These are phyloP conservation scores for Mnemiopsis leidyi DNA, from an alignment of 37 sponge, comb jelly and placozoan species.

Conservation along the genomic window DNA sequence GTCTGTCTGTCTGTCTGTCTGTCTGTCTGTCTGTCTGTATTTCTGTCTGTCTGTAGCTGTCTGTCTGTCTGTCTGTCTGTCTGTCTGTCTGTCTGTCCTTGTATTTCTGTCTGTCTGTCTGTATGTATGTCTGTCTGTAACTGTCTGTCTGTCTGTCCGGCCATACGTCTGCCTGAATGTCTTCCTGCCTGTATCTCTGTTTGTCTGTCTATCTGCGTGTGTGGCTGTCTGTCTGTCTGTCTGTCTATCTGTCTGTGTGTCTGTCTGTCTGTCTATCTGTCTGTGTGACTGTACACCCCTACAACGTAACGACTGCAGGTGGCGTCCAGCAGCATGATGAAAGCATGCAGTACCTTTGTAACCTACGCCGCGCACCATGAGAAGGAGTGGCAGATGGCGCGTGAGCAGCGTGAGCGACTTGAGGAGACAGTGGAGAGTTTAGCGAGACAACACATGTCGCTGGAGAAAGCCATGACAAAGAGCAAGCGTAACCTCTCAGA, in stretches of 20 bases:
- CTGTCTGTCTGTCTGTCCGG: background rate
- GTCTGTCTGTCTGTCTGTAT: background rate
- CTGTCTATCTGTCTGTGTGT: background rate
- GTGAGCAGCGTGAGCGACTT: conserved; percentile 73
- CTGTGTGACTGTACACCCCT: no score
- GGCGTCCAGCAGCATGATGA: conserved; percentile 45
- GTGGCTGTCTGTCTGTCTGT: background rate
- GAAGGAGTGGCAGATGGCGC: conserved; percentile 78
- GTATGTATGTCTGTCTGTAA: background rate
- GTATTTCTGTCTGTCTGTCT: background rate
- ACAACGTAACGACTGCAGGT: no score
- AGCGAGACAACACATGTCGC: conserved; percentile 79
- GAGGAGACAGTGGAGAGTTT: conserved; percentile 88
- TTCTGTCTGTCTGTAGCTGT: background rate
- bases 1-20: background rate
- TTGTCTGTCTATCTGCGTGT: background rate
- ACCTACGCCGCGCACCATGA: conserved; percentile 73
- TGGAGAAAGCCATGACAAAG: conserved; percentile 74
- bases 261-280: background rate
- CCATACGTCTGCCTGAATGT: no score
- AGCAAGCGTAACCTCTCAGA: conserved; percentile 60
- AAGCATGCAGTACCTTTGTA: conserved; percentile 74
- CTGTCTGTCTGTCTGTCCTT: background rate
- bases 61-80: background rate
- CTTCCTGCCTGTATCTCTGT: background rate